Evolutionary conservation across 2,888 invertebrate species (phyloP), one percentile per base, ranked within the genome.

Genomic region (Tortricodes alternella): DNA sequence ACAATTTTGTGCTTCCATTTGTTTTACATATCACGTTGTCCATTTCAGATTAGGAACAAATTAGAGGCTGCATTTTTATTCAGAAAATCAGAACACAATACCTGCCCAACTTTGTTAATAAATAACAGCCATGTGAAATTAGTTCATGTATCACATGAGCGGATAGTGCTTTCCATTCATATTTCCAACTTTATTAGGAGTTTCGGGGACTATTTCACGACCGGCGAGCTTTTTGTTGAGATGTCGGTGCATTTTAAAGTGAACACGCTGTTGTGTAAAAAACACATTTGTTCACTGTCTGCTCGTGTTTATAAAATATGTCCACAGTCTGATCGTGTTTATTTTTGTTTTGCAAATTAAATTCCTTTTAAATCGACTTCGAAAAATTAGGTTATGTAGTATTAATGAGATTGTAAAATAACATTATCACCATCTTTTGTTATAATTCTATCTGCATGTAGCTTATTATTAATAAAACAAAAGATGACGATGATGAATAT

Each of bases 11-110:
- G 7, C 23, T 23, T 39, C 9, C 32, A 34, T 44, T 56, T 43
- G 37, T 56, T 50, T 56, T 56, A 44, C 56, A 56, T 49, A 43
- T 41, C 55, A 49, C 43, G 49, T 48, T 21, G 9, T 39, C 34
- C 9, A 8, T 24, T 41, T 56, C 50, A 37, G 32, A 44, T 56
- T 50, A 50, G 34, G 43, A 35, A 53, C n/a, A 34, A 46, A 53
- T 41, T 43, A 35, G 34, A 15, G n/a, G 15, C 24, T 21, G 11
- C 19, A 27, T 43, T 55, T 49, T 35, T 49, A 49, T 55, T 29
- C 27, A 2, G 19, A 27, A 48, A 55, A 53, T 39, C 24, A 8
- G 19, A 23, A 9, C 32, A 38, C 18, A 8, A 27, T 39, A 49
- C 55, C 27, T 37, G 48, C 35, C 7, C 41, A 43, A 49, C 19